Base-by-base conservation (phyloP, 1,140 invertebrate genomes). In the Micrasema minimum region DNA sequence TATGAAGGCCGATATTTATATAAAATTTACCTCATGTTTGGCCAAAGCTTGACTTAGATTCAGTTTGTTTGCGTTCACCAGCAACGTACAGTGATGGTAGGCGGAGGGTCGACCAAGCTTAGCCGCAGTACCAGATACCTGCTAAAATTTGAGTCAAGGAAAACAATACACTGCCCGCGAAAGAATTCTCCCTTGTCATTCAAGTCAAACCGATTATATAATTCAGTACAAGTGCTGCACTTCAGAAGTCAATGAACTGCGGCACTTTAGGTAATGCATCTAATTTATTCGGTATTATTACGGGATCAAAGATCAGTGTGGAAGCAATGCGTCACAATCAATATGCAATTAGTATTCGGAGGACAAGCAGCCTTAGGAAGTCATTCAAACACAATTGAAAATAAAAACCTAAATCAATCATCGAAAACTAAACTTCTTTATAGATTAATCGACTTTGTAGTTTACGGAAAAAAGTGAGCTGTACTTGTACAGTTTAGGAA, bases 71-170 rank as follows among this genome's bases (percentile, higher is more conserved):
- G 91, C 92, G 79, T 94, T 88, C 41, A 96, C 91, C 76, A 98
- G 84, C 57, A 99, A 84, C 26, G 96, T 98, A 81, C 95, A 98
- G 81, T 98, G 96, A 83, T 98, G 96, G 86, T 98, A 99, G 23
- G 93, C 91, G 80, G 92, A 93, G 1, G 90, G 86, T 55, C 89
- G 85, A 46, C 93, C 93, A 50, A 98, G 82, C 83, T 96, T 97
- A 11, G 96, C 91, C 51, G 96, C 96, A 59, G 95, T 96, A 72
- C 95, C 96, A 77, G 96, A 98, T 74, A 97, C 87, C 92, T 94
- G 75, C 26, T 51, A 69, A 62, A 51, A 20, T 67, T 37, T 14
- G 38, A 62, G 66, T 70, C 64, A 68, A 66, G 57, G 57, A 57
- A 65, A 55, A 72, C n/a, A 51, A 12, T 43, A 20, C 14, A 59